phyloP scores from a whole-genome alignment of 2,888 invertebrate species.

The Fabriciana adippe region DNA sequence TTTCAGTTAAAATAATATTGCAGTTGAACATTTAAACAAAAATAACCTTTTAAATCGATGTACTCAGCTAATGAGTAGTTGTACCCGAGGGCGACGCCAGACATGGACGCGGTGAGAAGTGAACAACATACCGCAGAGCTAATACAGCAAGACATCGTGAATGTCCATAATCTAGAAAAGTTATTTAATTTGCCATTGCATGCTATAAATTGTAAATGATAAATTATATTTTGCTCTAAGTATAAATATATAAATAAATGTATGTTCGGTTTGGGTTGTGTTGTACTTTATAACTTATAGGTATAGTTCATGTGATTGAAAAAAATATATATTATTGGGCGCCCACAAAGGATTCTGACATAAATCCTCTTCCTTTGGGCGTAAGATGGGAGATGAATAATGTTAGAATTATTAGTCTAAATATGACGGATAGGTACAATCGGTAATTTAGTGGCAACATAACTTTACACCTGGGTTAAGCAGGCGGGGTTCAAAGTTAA shows the following conservation, averaged over 20 bases:
- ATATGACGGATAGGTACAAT: too few species aligned
- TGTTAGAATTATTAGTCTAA: too few species aligned
- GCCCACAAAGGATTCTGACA: neutral
- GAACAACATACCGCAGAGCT: slow-evolving; percentile 59
- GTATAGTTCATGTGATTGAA: too few species aligned
- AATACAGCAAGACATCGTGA: slow-evolving; percentile 67
- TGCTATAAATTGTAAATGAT: neutral
- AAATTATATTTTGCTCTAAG: too few species aligned
- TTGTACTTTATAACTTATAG: too few species aligned
- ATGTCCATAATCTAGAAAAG: slow-evolving; percentile 60
- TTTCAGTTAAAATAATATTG: neutral
- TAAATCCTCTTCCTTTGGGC: neutral
- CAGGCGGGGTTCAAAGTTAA: too few species aligned
- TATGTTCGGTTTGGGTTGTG: neutral
- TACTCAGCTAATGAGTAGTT: slow-evolving; percentile 74
- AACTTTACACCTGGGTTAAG: too few species aligned
- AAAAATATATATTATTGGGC: too few species aligned
- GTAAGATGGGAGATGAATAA: neutral
- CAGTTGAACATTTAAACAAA: neutral
- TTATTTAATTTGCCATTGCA: neutral
- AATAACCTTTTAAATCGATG: slow-evolving; percentile 66
- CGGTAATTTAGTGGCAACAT: too few species aligned
- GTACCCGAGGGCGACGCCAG: slow-evolving; percentile 71
- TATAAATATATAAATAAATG: neutral
- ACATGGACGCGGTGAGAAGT: slow-evolving; percentile 55